Base-by-base conservation (phyloP, 2,113 vertebrate species). In the Mixornis gularis region DNA sequence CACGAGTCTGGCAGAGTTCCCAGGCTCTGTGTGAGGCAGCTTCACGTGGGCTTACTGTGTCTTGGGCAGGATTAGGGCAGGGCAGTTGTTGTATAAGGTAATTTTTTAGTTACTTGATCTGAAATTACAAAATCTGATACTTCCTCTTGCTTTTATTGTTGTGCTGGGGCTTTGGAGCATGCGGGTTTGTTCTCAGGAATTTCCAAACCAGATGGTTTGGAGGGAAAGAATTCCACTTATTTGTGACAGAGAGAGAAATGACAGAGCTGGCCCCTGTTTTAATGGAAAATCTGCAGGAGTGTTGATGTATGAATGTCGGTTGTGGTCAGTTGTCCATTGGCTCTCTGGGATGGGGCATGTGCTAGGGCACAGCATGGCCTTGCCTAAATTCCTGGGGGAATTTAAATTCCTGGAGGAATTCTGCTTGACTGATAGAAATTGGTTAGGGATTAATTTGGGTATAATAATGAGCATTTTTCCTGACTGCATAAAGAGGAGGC, bases 41-140 rank as follows among this genome's bases (percentile, higher is more conserved):
- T 79, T 63, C 92, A 53, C 49, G 12, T 70, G 92, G 64, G 7
- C 44, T 59, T 43, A 8, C 60, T 25, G 30, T 60, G 65, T 79
- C 36, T 43, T n/a, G 29, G 46, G 18, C 18, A 70, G 93, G 83
- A 63, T 93, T 85, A 80, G 71, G 63, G 82, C 89, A 80, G 29
- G 51, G 25, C 53, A n/a, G 60, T 44, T n/a, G 60, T 95, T 95
- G 72, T 8, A 27, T 87, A 94, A 97, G 53, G 73, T 41, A 2
- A 29, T 69, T 63, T 59, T 72, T 40, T 12, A 32, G 58, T n/a
- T 77, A 51, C 27, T 63, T 29, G 48, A 65, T 32, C 83, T 71
- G 82, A 71, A 74, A 53, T 43, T 21, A 65, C 80, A 83, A 56
- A 87, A 91, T 53, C 55, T 46, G 86, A 72, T 78, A 76, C 46